Base-by-base conservation (phyloP, 2,113 vertebrate species). In the Pontoporia blainvillei region DNA sequence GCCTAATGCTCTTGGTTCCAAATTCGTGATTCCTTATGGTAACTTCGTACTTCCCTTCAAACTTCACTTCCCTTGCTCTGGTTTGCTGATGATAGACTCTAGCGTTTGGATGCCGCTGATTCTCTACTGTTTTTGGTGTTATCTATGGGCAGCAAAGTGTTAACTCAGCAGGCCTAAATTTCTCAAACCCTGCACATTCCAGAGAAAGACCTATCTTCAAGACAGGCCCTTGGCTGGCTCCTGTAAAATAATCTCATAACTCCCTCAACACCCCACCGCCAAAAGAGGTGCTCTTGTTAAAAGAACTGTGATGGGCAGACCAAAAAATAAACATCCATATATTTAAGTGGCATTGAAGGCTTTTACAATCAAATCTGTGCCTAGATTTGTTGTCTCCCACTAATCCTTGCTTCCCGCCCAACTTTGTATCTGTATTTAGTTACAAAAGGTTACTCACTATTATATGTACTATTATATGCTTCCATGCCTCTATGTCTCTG, bases 241-340 rank as follows among this genome's bases (percentile, higher is more conserved):
- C 4, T 67, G 6, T 14, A 18, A 83, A 14, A 44, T 52, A 71
- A 67, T 84, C 14, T 86, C 34, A 72, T 44, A 75, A 31, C 11
- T 8, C 8, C 7, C 3, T 23, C 27, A 13, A 57, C 2, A 3
- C 27, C 15, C 6, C 4, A 0, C 17, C 13, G 9, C 6, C 34
- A 27, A 81, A 73, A 88, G 9, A 66, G 25, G 9, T 2, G 2
- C 1, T 71, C 69, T 39, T 29, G 15, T 36, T 36, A 34, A 86
- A 75, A 73, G 1, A 84, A 49, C 23, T 62, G 1, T 34, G 9
- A 49, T 39, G 13, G 10, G 12, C 2, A 59, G 8, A n/a, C 27
- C 20, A 61, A 85, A 85, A 89, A 73, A 39, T 11, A 75, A 92
- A 86, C 52, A 82, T 36, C 3, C 49, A 49, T n/a, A 8, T 11